Evolutionary conservation across 2,888 invertebrate species (phyloP).

Genomic region (Drepanosiphum platanoidis): DNA sequence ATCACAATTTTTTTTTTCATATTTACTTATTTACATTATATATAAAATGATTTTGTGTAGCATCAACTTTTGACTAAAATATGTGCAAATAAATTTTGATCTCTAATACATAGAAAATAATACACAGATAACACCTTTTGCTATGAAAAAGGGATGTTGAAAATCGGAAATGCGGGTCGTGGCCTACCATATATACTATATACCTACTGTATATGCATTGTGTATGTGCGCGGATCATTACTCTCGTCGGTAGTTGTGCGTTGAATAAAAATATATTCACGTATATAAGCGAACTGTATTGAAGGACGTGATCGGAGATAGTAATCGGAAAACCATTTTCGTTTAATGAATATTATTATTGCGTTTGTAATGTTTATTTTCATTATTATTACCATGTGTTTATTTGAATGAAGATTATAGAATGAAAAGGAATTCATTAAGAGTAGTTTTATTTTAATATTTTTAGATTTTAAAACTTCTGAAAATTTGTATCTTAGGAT

Average conservation of each 20-base stretch:
- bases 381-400: slow-evolving; percentile 33
- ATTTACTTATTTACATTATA: neutral
- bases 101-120: neutral
- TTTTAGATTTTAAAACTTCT: slow-evolving; percentile 7
- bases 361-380: slow-evolving; percentile 42
- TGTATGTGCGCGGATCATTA: slow-evolving; percentile 31
- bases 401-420: slow-evolving; percentile 1
- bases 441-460: neutral
- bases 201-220: neutral
- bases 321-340: slow-evolving; percentile 41
- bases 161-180: slow-evolving; percentile 29
- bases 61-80: neutral
- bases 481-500: neutral
- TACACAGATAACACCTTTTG: slow-evolving; percentile 9
- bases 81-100: neutral
- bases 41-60: neutral
- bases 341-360: slow-evolving; percentile 57
- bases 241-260: slow-evolving; percentile 44
- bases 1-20: no score
- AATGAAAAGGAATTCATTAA: slow-evolving; percentile 1
- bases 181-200: slow-evolving; percentile 4
- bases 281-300: slow-evolving; percentile 2
- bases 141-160: slow-evolving; percentile 13
- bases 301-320: slow-evolving; percentile 55
- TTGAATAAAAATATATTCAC: slow-evolving; percentile 56